phyloP scores from a whole-genome alignment of 1,140 invertebrate genomes.

The Drosophila trapezifrons region DNA sequence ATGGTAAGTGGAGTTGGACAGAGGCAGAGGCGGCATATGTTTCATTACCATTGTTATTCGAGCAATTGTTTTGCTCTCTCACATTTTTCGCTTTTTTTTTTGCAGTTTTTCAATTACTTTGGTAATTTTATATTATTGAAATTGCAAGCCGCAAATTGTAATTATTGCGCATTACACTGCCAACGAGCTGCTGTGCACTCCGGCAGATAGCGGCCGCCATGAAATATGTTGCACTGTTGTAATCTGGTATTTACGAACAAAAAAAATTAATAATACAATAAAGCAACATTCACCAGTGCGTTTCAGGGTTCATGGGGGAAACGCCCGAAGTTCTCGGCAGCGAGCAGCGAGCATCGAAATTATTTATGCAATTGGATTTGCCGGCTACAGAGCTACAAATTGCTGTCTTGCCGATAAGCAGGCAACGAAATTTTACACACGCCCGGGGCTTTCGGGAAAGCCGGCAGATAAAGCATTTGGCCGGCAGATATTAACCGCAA shows the following conservation, averaged over 20 bases:
- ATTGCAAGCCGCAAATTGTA: conserved; percentile 80
- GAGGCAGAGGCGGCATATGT: conserved; percentile 43
- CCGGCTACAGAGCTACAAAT: conserved; percentile 58
- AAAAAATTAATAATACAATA: conserved; percentile 73
- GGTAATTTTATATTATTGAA: conserved; percentile 83
- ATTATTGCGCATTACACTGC: conserved; percentile 66
- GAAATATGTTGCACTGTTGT: conserved; percentile 74
- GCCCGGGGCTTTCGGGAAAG: conserved; percentile 25
- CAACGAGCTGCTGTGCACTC: conserved; percentile 24
- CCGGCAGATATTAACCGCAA: conserved; percentile 65
- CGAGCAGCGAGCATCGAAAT: conserved; percentile 34
- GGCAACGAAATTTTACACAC: conserved; percentile 55
- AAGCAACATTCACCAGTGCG: conserved; percentile 43
- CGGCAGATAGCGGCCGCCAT: conserved; percentile 33
- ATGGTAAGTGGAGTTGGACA: conserved; percentile 30
- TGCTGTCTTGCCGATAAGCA: conserved; percentile 71
- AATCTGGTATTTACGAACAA: conserved; percentile 74
- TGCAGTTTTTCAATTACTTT: conserved; percentile 73
- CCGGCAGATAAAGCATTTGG: conserved; percentile 41
- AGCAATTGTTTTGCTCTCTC: conserved; percentile 40
- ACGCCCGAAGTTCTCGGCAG: conserved; percentile 20
- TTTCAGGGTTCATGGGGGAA: conserved; percentile 23
- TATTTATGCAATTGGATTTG: conserved; percentile 78
- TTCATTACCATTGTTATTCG: conserved; percentile 61
- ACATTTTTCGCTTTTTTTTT: conserved; percentile 17